Base-by-base conservation (phyloP, 2,888 invertebrate genomes). In the Agrenia bidenticulata region DNA sequence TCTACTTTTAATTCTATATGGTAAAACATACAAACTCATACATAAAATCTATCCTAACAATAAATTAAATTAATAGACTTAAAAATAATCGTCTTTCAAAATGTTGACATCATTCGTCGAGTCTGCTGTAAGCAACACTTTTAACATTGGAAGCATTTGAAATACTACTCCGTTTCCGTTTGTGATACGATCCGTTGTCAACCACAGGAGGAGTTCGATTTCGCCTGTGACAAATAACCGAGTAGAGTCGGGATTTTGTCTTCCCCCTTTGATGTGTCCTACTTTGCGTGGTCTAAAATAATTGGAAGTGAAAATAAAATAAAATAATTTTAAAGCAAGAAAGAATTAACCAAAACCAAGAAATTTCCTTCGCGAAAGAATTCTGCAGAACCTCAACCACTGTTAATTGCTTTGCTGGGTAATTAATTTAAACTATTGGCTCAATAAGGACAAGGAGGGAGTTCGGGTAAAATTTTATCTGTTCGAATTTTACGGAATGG, bases 91-190 rank as follows among this genome's bases (percentile, higher is more conserved):
- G 51, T 23, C 24, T 51, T 13, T 51, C 51, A 51, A 51, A 51
- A 23, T 45, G 32, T 32, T 32, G 32, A 32, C 51, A 55, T 68
- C 60, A 69, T 63, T 68, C 68, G 63, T 24, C 59, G 55, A 69
- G 69, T 13, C 66, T 62, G 37, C 51, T 53, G 53, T 63, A 69
- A 32, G 61, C 60, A 63, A 59, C 65, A 57, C 58, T 69, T 39
- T 54, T 41, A 66, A 41, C 61, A 37, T 63, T 57, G 26, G 67
- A 60, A 51, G 57, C 5, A 23, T 37, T 57, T 19, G 57, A 57
- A 57, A 37, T 41, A 57, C 39, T 57, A 49, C 60, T 57, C 27
- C 66, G 65, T 56, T 63, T 65, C 57, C 60, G 60, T 60, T 63
- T 65, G 45, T 63, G 59, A 45, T 50, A 57, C 13, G 39, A 37